phyloP scores from a whole-genome alignment of 2,797 vertebrate species.

The Dipus sagitta region DNA sequence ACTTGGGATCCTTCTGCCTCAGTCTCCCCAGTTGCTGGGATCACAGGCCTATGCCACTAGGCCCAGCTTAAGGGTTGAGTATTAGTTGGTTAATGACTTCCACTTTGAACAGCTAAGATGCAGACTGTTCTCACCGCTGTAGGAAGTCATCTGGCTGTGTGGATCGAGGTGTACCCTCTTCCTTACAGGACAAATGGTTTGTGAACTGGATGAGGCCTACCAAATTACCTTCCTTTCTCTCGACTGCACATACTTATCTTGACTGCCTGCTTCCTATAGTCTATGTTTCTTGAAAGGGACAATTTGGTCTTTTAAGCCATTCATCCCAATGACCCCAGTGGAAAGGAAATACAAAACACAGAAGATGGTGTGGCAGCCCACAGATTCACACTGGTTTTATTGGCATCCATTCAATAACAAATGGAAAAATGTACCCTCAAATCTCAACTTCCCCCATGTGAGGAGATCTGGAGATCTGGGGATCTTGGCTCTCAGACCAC shows the following conservation, averaged over 20 bases:
- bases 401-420: not conserved
- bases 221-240: not conserved
- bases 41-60: not conserved
- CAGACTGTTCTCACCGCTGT: not conserved
- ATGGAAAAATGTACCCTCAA: not conserved
- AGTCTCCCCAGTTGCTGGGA: not conserved
- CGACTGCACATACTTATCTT: not conserved
- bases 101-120: not conserved
- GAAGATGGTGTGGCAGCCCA: not conserved
- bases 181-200: not conserved
- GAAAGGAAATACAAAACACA: not conserved
- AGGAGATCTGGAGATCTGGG: not conserved
- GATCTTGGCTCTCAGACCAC: not conserved
- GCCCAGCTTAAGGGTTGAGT: not conserved
- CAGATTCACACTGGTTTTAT: constrained; percentile 21
- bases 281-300: constrained; percentile 27
- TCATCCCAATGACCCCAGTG: not conserved
- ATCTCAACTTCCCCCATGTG: not conserved
- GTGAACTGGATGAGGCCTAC: not conserved
- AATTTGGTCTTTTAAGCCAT: not conserved
- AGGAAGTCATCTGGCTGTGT: not conserved
- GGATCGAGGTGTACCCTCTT: not conserved
- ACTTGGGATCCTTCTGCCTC: not conserved
- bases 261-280: not conserved
- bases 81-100: not conserved